Conservation (phyloP, 2,888 invertebrate species). For the Nymphalis urticae region DNA sequence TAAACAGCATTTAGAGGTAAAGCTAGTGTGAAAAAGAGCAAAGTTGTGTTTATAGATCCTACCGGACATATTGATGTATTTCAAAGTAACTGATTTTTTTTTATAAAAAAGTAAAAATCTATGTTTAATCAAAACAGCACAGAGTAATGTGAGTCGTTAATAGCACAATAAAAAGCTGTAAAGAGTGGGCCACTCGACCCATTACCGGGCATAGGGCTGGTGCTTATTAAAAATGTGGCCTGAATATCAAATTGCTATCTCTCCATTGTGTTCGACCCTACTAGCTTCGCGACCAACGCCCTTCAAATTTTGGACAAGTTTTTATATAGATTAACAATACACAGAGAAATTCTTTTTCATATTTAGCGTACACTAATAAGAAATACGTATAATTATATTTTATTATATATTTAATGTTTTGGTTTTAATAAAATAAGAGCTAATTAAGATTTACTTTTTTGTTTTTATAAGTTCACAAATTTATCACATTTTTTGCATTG, state of each 20-base stretch:
- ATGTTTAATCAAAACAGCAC: slow-evolving; percentile 33
- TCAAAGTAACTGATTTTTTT: neutral
- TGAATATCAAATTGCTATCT: slow-evolving; percentile 82
- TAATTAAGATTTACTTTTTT: no score
- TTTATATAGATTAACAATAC: slow-evolving; percentile 30
- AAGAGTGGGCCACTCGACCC: slow-evolving; percentile 68
- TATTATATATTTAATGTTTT: no score
- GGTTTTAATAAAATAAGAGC: no score
- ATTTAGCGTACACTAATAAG: neutral
- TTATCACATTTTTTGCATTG: no score
- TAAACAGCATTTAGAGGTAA: no score
- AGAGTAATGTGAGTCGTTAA: slow-evolving; percentile 52
- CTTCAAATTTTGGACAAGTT: slow-evolving; percentile 53
- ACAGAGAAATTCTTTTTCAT: slow-evolving; percentile 42
- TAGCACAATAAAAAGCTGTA: slow-evolving; percentile 70
- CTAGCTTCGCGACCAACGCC: slow-evolving; percentile 50
- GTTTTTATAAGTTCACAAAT: no score
- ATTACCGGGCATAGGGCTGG: slow-evolving; percentile 55
- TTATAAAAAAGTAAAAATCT: neutral
- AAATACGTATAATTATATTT: neutral
- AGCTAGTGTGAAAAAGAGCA: no score
- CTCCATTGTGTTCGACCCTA: slow-evolving; percentile 69
- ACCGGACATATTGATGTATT: neutral
- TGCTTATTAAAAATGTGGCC: slow-evolving; percentile 82
- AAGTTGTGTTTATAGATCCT: no score